Percentiles rank a stretch among this genome's conserved stretches.
These are phyloP conservation scores for Otus scops DNA, from an alignment of 2,797 vertebrate species.

Conservation along the genomic window DNA sequence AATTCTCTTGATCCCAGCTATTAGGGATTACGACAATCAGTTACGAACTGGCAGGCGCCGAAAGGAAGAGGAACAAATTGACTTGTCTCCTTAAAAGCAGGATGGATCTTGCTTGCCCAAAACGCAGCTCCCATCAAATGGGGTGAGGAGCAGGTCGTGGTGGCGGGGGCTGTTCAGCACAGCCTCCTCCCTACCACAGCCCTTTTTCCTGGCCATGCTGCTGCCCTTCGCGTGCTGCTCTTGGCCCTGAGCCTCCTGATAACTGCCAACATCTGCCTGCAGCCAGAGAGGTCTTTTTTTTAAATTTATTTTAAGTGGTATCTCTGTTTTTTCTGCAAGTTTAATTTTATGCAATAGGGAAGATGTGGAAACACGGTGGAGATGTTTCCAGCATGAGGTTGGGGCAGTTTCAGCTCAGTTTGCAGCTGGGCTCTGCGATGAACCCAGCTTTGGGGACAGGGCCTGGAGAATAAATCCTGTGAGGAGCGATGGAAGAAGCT, in stretches of 20 bases:
- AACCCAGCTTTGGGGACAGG: not conserved
- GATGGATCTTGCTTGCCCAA: not conserved
- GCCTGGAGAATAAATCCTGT: too few relatives aligned
- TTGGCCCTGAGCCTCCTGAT: not conserved
- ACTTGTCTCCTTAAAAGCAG: not conserved
- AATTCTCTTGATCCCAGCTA: not conserved
- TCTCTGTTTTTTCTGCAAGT: fast-evolving
- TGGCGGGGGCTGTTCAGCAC: not conserved
- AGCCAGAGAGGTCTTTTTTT: not conserved
- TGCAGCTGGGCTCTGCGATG: not conserved
- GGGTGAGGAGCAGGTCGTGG: not conserved
- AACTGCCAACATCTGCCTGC: not conserved
- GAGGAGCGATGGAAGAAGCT: too few relatives aligned
- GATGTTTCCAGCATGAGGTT: fast-evolving
- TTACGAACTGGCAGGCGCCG: not conserved
- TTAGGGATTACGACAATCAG: not conserved
- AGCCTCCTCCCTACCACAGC: not conserved
- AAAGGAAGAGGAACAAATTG: not conserved
- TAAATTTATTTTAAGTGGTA: fast-evolving
- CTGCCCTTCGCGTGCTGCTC: not conserved
- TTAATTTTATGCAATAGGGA: not conserved
- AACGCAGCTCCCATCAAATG: fast-evolving
- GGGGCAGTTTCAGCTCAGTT: not conserved
- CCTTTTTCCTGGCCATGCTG: not conserved
- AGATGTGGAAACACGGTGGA: fast-evolving